Base-by-base conservation (phyloP, 2,113 vertebrate species). In the Syrrhaptes paradoxus region DNA sequence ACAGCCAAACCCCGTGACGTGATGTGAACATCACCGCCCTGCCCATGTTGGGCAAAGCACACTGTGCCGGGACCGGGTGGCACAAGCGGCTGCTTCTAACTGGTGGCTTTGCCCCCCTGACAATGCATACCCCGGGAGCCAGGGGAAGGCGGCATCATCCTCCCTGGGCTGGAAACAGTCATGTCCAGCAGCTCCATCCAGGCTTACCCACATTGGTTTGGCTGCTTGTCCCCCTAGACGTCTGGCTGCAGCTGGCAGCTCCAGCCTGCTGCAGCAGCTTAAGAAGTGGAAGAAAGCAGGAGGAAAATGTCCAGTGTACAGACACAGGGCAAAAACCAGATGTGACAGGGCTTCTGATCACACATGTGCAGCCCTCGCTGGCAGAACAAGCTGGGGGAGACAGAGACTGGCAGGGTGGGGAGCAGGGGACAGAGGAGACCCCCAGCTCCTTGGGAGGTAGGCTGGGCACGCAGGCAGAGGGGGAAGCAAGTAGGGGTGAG, bases 101-200 rank as follows among this genome's bases (percentile, higher is more conserved):
- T 0, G 0, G 19, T 57, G 72, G 55, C 72, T 95, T 86, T 93
- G 63, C 38, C 32, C 20, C 32, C 54, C n/a, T 0, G 4, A n/a
- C 4, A 3, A 5, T 13, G 55, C 1, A 3, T 58, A 24, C 12
- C 28, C 68, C 0, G 2, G 36, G n/a, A 76, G 36, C 34, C 1
- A 5, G 59, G 43, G 61, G 17, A 81, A 85, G 81, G 74, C 8
- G 6, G 71, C 82, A 67, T 31, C 12, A 3, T 84, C 63, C 68
- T 82, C 6, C 21, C 58, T 2, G 5, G 58, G 52, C 46, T 93
- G 84, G 84, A 85, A 78, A 89, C 0, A 0, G 52, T 58, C 5
- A 8, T 26, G 41, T 58, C 45, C 9, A 2, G 84, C 84, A 92
- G 45, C 74, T 93, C 77, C 1, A 0, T 58, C 46, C n/a, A 57